These are phyloP conservation scores for Hylaeus volcanicus DNA, from an alignment of 1,140 invertebrate species.

Conservation along the genomic window DNA sequence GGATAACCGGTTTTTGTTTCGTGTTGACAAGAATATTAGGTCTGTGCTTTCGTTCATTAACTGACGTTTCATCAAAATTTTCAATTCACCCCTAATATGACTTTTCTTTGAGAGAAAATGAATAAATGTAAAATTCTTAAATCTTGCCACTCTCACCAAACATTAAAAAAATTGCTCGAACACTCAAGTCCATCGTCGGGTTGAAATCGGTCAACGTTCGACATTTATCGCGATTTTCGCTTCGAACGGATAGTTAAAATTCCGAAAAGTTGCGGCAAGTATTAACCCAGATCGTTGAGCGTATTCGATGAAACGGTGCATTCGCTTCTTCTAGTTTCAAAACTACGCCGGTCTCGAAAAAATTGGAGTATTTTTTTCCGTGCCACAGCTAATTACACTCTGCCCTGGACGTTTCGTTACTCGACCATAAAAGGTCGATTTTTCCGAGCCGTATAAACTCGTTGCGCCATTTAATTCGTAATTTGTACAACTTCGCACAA, in stretches of 20 bases:
- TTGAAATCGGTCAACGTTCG: too few relatives aligned
- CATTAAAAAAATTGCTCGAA: too few relatives aligned
- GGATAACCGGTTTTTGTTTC: too few relatives aligned
- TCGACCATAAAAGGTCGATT: neutral
- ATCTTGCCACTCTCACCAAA: too few relatives aligned
- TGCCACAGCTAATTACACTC: neutral
- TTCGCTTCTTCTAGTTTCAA: constrained; percentile 12
- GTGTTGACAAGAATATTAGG: too few relatives aligned
- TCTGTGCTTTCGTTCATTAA: too few relatives aligned
- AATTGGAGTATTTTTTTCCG: constrained; percentile 37
- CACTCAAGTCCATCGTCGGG: too few relatives aligned
- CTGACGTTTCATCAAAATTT: too few relatives aligned
- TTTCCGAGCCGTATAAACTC: neutral
- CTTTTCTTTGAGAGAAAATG: too few relatives aligned
- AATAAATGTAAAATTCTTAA: too few relatives aligned
- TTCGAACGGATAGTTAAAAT: neutral
- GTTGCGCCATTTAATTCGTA: neutral
- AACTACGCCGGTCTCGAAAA: constrained; percentile 20
- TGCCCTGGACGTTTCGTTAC: neutral
- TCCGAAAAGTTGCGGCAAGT: neutral
- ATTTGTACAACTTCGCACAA: neutral
- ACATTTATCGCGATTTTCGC: too few relatives aligned
- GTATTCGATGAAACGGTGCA: neutral
- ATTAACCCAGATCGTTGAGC: constrained; percentile 48
- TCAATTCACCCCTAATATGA: too few relatives aligned